These are phyloP conservation scores for Proctacanthus coquilletti DNA, from an alignment of 1,140 invertebrate genomes.

Conservation along the genomic window DNA sequence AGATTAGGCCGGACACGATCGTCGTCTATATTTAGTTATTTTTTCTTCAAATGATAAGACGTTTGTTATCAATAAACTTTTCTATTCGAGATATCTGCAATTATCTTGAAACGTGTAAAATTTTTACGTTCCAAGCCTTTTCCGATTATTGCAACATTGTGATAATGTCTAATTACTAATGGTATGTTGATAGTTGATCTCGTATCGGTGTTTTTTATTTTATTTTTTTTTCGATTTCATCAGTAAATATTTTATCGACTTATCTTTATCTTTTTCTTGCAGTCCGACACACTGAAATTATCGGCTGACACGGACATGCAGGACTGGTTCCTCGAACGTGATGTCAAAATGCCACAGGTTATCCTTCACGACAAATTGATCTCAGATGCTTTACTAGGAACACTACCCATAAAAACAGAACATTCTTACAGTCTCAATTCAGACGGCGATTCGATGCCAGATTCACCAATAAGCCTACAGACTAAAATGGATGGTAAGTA, in stretches of 20 bases:
- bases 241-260: not conserved
- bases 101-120: too few species aligned
- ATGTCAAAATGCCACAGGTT: constrained; percentile 35
- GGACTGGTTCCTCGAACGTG: constrained; percentile 40
- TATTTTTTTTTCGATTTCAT: too few species aligned
- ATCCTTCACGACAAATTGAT: constrained; percentile 76
- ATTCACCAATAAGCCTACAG: constrained; percentile 41
- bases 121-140: too few species aligned
- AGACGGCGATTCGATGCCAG: constrained; percentile 45
- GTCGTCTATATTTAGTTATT: too few species aligned
- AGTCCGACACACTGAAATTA: constrained; percentile 44
- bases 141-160: too few species aligned
- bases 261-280: constrained; percentile 22
- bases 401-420: constrained; percentile 66
- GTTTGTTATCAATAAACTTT: too few species aligned
- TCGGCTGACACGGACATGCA: constrained; percentile 36
- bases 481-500: constrained; percentile 46
- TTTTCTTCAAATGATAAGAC: too few species aligned
- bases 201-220: too few species aligned
- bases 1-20: too few species aligned
- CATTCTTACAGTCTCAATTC: constrained; percentile 65
- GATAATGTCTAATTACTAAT: too few species aligned
- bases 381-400: constrained; percentile 71
- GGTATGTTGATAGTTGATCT: too few species aligned
- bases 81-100: too few species aligned